Evolutionary conservation across 2,797 vertebrate species (phyloP).

Genomic region (Chaetodon trifasciatus): DNA sequence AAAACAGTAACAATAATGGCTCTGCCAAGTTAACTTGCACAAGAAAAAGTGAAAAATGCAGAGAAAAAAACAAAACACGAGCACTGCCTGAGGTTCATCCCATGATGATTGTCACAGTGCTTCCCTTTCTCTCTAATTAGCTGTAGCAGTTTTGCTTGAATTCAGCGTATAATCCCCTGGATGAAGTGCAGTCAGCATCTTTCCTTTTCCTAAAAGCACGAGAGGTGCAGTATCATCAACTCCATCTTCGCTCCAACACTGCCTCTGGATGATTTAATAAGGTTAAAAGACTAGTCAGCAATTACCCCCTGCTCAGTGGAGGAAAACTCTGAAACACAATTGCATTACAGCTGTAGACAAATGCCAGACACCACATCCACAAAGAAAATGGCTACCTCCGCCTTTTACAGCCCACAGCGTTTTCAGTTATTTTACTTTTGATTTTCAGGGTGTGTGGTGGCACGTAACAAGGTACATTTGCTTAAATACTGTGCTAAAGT

Average conservation of each 20-base stretch:
- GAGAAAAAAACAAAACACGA: constrained; percentile 37
- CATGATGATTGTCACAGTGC: constrained; percentile 76
- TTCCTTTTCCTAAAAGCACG: constrained; percentile 79
- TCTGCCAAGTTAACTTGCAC: constrained; percentile 64
- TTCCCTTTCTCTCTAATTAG: constrained; percentile 79
- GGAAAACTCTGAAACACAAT: constrained; percentile 83
- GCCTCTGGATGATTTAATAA: constrained; percentile 87
- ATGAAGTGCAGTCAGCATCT: constrained; percentile 84
- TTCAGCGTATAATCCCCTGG: constrained; percentile 80
- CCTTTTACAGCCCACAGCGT: constrained; percentile 31
- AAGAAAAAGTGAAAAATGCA: constrained; percentile 53
- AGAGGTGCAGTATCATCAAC: constrained; percentile 84
- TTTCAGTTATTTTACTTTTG: constrained; percentile 39
- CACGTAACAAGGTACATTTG: no score
- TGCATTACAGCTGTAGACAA: constrained; percentile 83
- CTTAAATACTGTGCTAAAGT: no score
- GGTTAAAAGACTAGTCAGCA: constrained; percentile 90
- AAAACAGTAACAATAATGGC: constrained; percentile 60
- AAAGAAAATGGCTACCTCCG: constrained; percentile 66
- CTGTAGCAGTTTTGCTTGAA: constrained; percentile 78
- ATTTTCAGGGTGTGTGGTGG: constrained; percentile 37
- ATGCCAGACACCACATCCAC: constrained; percentile 77
- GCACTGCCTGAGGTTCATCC: constrained; percentile 70
- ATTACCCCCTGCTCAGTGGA: constrained; percentile 83
- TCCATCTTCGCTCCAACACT: constrained; percentile 81